Evolutionary conservation across 53 echinoderm and acorn worm species (phyloP).

Genomic region (Mesocentrotus franciscanus): DNA sequence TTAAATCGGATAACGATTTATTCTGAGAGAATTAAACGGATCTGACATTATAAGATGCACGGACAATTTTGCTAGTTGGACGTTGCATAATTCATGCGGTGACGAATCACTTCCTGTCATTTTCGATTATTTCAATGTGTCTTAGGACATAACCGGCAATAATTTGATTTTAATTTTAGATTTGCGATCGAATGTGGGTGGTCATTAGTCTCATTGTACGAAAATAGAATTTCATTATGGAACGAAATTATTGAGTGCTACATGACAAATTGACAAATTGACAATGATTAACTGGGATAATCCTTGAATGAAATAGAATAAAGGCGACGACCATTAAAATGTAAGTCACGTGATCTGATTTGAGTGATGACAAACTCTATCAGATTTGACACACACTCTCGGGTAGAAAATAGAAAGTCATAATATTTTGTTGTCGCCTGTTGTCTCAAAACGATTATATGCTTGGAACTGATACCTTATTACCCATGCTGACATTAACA

Average conservation of each 20-base stretch:
- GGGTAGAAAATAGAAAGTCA: not conserved
- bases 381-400: not conserved
- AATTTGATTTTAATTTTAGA: not conserved
- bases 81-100: not conserved
- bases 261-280: not conserved
- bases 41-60: not conserved
- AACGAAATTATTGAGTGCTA: not conserved
- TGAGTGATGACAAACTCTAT: not conserved
- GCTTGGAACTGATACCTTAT: conserved; percentile 2
- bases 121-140: not conserved
- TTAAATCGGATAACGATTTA: not conserved
- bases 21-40: not conserved
- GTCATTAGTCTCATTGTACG: not conserved
- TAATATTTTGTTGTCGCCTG: not conserved
- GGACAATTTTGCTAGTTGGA: not conserved
- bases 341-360: not conserved
- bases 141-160: not conserved
- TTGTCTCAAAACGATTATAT: not conserved
- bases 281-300: not conserved
- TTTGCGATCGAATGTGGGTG: not conserved
- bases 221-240: not conserved
- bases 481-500: not conserved
- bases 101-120: not conserved
- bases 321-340: not conserved
- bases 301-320: not conserved